These are phyloP conservation scores for Sphaeramia orbicularis DNA, from an alignment of 2,797 vertebrate species.

Conservation along the genomic window DNA sequence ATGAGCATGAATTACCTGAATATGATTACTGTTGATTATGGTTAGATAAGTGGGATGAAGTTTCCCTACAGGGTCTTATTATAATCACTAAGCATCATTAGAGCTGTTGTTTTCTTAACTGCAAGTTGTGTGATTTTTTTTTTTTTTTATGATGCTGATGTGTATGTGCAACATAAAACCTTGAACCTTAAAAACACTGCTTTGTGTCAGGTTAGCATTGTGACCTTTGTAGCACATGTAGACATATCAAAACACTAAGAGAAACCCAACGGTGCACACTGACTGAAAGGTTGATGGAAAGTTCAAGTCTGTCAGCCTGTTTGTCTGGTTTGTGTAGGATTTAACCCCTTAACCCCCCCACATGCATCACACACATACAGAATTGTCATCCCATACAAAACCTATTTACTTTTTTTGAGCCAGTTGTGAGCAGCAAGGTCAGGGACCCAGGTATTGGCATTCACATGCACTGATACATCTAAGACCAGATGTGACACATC, in stretches of 20 bases:
- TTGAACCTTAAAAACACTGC: background rate
- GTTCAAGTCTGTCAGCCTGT: slow-evolving; percentile 6
- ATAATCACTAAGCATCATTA: slow-evolving; percentile 17
- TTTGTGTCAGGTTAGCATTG: slow-evolving; percentile 1
- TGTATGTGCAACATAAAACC: background rate
- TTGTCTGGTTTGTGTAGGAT: slow-evolving; percentile 1
- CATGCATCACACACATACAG: background rate
- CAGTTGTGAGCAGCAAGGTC: background rate
- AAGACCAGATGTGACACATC: too few species aligned
- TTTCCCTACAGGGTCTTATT: slow-evolving; percentile 38
- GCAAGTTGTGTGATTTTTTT: background rate
- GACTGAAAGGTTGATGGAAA: background rate
- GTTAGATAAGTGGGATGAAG: slow-evolving; percentile 31
- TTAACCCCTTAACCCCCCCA: background rate
- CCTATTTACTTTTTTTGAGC: background rate
- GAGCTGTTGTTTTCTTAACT: too few species aligned
- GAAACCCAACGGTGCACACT: slow-evolving; percentile 15
- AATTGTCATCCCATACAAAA: background rate
- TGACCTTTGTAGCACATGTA: background rate
- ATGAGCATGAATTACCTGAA: too few species aligned
- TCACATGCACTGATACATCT: too few species aligned
- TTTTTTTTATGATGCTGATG: background rate
- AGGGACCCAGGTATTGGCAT: background rate
- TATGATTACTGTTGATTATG: slow-evolving; percentile 11
- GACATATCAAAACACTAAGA: slow-evolving; percentile 15